A percentile compares a stretch with the other conserved stretches of the same genome.
phyloP scores from a whole-genome alignment of 2,113 vertebrate genomes.

The Trichomycterus rosablanca region DNA sequence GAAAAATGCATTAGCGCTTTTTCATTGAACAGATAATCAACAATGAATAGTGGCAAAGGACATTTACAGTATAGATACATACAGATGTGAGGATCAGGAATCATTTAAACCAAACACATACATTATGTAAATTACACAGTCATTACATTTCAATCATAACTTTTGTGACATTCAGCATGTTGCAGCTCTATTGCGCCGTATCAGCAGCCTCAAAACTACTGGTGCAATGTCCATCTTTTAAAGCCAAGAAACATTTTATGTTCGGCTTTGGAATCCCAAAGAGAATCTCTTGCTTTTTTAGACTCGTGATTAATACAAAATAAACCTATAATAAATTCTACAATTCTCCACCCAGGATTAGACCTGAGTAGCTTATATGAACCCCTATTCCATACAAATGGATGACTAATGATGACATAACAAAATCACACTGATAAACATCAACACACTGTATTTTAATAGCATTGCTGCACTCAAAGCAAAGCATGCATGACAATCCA shows the following conservation, averaged over 20 bases:
- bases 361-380: not conserved
- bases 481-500: not conserved
- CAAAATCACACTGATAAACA: not conserved
- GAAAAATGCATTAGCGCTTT: conserved; percentile 12
- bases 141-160: too few species aligned
- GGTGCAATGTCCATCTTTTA: not conserved
- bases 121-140: too few species aligned
- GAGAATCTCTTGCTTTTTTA: not conserved
- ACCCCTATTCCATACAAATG: not conserved
- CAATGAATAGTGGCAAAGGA: conserved; percentile 23
- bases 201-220: too few species aligned
- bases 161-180: not conserved
- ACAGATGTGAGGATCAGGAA: too few species aligned
- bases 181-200: not conserved
- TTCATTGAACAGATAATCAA: conserved; percentile 10
- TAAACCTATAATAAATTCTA: conserved; percentile 1
- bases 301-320: not conserved
- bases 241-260: not conserved
- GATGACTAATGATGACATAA: not conserved
- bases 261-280: conserved; percentile 2
- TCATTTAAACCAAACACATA: not conserved
- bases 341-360: not conserved
- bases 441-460: conserved; percentile 1
- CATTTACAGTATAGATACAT: conserved; percentile 1
- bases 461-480: not conserved